Base-by-base conservation (phyloP, 2,113 vertebrate genomes). In the Lucifuga dentata region DNA sequence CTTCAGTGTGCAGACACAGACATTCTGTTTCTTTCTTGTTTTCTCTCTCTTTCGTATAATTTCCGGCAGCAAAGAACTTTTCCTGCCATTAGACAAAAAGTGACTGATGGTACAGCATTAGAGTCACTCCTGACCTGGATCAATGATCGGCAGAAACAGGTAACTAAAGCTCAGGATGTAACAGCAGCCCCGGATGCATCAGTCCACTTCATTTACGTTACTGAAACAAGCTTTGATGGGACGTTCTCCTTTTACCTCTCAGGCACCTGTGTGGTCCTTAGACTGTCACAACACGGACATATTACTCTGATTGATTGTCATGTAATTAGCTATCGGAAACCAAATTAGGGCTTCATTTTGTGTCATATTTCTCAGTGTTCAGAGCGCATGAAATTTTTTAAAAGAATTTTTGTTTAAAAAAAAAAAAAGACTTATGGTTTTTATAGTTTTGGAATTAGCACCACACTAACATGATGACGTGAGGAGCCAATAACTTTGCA, bases 101-200 rank as follows among this genome's bases (percentile, higher is more conserved):
- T 3, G 67, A 39, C 32, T 11, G 43, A 46, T 29, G 26, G 26
- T 29, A 29, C 26, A 29, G 26, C 7, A 29, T 29, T 29, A 5
- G 26, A 7, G 26, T 29, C 26, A 29, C 3, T 29, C 10, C 41
- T 19, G 16, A 10, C 70, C 59, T 73, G 73, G 33, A 50, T 58
- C 32, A 36, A 66, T 50, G 78, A 67, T 55, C 65, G 60, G 41
- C 40, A 62, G 64, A 32, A 60, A 65, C 16, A 5, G 39, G 74
- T 76, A 83, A 80, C 79, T 73, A 59, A 73, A 85, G 73, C 70
- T 64, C 51, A 55, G 56, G 32, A 17, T 75, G 82, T 80, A 83
- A 80, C 73, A 63, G 55, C 82, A 78, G 38, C 66, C 60, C 55
- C 41, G 62, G 44, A 32, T 48, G 32, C 68, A 68, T 57, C 44